Evolutionary conservation across 2,113 vertebrate genomes (phyloP).

Genomic region (Cheirogaleus medius): DNA sequence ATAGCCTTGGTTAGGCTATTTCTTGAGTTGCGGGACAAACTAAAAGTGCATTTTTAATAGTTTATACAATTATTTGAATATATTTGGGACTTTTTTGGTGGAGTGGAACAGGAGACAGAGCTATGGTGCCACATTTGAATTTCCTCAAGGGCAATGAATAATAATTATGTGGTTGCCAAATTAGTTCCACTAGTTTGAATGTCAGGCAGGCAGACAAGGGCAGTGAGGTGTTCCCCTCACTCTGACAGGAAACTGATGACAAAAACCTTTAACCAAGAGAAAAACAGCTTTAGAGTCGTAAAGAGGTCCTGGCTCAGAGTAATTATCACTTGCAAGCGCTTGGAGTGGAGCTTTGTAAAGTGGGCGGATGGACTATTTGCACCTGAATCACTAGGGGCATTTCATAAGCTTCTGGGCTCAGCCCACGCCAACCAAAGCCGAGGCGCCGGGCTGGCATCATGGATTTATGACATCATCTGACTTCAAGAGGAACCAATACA

Average conservation of each 20-base stretch:
- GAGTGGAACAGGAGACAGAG: neutral
- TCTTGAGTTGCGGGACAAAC: neutral
- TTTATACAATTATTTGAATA: neutral
- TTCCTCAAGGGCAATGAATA: neutral
- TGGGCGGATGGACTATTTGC: neutral
- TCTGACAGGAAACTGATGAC: slow-evolving; percentile 30
- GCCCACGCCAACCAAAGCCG: neutral
- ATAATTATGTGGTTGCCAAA: neutral
- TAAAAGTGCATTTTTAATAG: neutral
- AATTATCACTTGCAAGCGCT: slow-evolving; percentile 13
- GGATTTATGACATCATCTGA: neutral
- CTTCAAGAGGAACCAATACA: neutral
- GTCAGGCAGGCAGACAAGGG: neutral
- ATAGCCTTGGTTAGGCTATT: neutral
- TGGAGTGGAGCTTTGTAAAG: neutral
- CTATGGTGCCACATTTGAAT: neutral
- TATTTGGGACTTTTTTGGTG: neutral
- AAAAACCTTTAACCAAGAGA: neutral
- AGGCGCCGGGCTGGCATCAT: neutral
- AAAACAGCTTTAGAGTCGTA: neutral
- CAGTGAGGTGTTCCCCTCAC: neutral
- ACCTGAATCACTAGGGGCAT: neutral
- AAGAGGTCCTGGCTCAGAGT: slow-evolving; percentile 30
- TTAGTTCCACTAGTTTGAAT: slow-evolving; percentile 21
- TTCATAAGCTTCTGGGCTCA: neutral